Percentiles rank a stretch among this genome's conserved stretches.
phyloP scores from a whole-genome alignment of 1,140 invertebrate species.

The Vanessa tameamea region DNA sequence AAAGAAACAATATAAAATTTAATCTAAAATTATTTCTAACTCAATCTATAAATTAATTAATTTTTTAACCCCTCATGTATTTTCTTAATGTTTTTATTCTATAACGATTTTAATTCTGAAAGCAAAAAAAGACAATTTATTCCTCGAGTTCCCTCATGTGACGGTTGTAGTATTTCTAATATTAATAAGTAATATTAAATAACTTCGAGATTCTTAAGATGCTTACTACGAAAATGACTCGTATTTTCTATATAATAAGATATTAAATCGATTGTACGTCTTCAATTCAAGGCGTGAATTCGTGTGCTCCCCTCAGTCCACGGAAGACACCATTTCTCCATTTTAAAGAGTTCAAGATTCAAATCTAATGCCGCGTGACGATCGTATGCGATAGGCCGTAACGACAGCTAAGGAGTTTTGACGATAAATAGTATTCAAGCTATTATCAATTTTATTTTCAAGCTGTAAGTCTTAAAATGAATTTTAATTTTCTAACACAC shows the following conservation, averaged over 20 bases:
- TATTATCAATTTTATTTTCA: slow-evolving; percentile 39
- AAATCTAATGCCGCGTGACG: slow-evolving; percentile 74
- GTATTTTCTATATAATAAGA: neutral
- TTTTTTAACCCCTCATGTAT: neutral
- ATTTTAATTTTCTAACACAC: slow-evolving; percentile 39
- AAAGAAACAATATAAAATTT: too few relatives aligned
- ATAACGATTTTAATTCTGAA: neutral
- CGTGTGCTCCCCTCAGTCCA: slow-evolving; percentile 45
- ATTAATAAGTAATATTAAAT: slow-evolving; percentile 30
- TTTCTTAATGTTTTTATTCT: neutral
- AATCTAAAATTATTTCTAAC: too few relatives aligned
- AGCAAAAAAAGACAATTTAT: slow-evolving; percentile 6
- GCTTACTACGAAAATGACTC: neutral
- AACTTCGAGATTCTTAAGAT: neutral
- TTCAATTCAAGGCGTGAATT: slow-evolving; percentile 36
- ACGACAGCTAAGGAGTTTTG: slow-evolving; percentile 47
- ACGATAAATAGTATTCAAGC: slow-evolving; percentile 18
- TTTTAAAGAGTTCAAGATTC: slow-evolving; percentile 74
- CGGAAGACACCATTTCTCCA: slow-evolving; percentile 63
- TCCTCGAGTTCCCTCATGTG: slow-evolving; percentile 12
- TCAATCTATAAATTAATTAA: too few relatives aligned
- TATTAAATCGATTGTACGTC: slow-evolving; percentile 6
- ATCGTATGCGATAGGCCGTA: slow-evolving; percentile 50
- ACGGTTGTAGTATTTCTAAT: slow-evolving; percentile 28
- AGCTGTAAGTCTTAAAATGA: slow-evolving; percentile 33